Evolutionary conservation across 2,888 invertebrate species (phyloP).

Genomic region (Cosmopolites sordidus): DNA sequence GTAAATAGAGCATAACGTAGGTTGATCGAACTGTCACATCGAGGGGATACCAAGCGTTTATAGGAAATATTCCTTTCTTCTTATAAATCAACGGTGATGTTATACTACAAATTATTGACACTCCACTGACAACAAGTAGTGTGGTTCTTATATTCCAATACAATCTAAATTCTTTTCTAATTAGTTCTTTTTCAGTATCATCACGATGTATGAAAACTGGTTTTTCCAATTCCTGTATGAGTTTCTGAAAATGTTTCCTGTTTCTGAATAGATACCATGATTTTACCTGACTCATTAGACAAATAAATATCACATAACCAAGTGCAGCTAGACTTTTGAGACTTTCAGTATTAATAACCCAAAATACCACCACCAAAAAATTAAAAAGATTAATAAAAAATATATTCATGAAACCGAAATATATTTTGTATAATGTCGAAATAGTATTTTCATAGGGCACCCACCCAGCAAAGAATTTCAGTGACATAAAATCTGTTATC

Average conservation of each 20-base stretch:
- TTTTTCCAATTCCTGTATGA: slow-evolving; percentile 10
- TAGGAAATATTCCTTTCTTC: slow-evolving; percentile 12
- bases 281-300: slow-evolving; percentile 11
- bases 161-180: slow-evolving; percentile 8
- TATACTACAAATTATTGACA: slow-evolving; percentile 15
- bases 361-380: slow-evolving; percentile 3
- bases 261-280: slow-evolving; percentile 15
- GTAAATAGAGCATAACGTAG: neutral
- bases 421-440: slow-evolving; percentile 6
- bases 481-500: neutral
- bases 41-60: slow-evolving; percentile 29
- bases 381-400: slow-evolving; percentile 14
- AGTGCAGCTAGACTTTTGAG: slow-evolving; percentile 9
- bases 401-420: slow-evolving; percentile 12
- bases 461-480: slow-evolving; percentile 18
- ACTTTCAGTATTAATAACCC: slow-evolving; percentile 1
- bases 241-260: slow-evolving; percentile 7
- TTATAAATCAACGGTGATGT: slow-evolving; percentile 23
- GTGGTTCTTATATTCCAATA: slow-evolving; percentile 18
- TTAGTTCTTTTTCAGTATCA: slow-evolving; percentile 9
- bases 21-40: neutral
- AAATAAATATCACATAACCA: slow-evolving; percentile 14
- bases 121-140: slow-evolving; percentile 13
- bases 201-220: slow-evolving; percentile 24
- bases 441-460: slow-evolving; percentile 9